phyloP scores from a whole-genome alignment of 1,140 invertebrate genomes.

The Zaprionus gabonicus region DNA sequence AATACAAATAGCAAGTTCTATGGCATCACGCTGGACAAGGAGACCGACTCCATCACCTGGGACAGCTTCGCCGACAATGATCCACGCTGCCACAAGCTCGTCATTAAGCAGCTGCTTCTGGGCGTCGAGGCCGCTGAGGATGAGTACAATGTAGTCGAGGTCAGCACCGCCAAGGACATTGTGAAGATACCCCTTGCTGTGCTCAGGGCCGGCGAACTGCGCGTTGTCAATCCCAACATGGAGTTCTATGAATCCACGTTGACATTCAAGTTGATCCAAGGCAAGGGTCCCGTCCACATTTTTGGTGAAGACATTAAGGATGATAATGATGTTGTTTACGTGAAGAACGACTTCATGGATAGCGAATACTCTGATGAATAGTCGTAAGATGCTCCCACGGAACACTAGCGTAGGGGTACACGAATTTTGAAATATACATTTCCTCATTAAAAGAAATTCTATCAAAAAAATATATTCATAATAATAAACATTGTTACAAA shows the following conservation, averaged over 20 bases:
- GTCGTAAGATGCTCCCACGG: background rate
- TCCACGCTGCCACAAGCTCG: background rate
- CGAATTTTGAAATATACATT: no score
- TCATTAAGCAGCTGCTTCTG: constrained; percentile 8
- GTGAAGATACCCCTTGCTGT: background rate
- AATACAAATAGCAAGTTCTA: background rate
- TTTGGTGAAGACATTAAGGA: background rate
- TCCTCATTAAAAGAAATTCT: no score
- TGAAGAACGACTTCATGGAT: background rate
- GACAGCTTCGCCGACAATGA: background rate
- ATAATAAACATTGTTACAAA: no score
- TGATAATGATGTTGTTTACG: background rate
- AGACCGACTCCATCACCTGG: background rate
- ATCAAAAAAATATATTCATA: no score
- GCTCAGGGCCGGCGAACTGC: background rate
- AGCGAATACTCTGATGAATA: background rate
- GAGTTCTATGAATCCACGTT: background rate
- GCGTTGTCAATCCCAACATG: background rate
- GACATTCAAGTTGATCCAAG: constrained; percentile 3
- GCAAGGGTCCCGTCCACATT: constrained; percentile 9
- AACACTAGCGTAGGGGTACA: no score
- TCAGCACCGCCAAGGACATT: background rate
- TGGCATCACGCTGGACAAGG: background rate
- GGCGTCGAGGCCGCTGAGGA: background rate
- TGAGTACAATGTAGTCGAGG: constrained; percentile 11